Conservation (phyloP, 2,113 vertebrate species). For the Cygnus buccinator region DNA sequence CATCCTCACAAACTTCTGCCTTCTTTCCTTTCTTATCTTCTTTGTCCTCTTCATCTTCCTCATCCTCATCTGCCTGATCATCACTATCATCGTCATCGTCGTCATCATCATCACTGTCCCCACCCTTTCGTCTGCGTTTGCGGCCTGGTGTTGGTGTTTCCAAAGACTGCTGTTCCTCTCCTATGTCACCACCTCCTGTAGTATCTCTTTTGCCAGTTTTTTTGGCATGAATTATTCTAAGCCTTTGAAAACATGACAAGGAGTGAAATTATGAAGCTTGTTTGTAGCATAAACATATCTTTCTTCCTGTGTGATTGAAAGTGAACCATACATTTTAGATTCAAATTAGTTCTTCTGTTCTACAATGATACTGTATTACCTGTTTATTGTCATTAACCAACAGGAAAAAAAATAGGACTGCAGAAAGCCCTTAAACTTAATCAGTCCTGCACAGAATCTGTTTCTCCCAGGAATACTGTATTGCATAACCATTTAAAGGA, state of each 20-base stretch:
- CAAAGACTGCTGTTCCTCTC: constrained; percentile 81
- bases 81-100: constrained; percentile 91
- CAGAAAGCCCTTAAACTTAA: background rate
- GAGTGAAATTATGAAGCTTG: background rate
- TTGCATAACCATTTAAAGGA: background rate
- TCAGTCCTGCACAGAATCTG: background rate
- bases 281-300: background rate
- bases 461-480: background rate
- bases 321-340: background rate
- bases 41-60: constrained; percentile 91
- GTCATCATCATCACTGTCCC: constrained; percentile 89
- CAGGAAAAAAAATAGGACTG: background rate
- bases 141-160: constrained; percentile 78
- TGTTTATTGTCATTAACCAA: background rate
- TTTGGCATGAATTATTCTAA: constrained; percentile 90
- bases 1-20: constrained; percentile 88
- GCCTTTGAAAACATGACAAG: constrained; percentile 75
- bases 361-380: background rate
- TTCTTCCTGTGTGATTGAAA: background rate
- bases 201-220: constrained; percentile 86
- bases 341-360: background rate
- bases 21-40: constrained; percentile 91
- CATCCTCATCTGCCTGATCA: constrained; percentile 90
- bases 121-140: constrained; percentile 87
- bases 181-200: constrained; percentile 64